phyloP scores from a whole-genome alignment of 1,140 invertebrate species.

The Drosophila repleta region DNA sequence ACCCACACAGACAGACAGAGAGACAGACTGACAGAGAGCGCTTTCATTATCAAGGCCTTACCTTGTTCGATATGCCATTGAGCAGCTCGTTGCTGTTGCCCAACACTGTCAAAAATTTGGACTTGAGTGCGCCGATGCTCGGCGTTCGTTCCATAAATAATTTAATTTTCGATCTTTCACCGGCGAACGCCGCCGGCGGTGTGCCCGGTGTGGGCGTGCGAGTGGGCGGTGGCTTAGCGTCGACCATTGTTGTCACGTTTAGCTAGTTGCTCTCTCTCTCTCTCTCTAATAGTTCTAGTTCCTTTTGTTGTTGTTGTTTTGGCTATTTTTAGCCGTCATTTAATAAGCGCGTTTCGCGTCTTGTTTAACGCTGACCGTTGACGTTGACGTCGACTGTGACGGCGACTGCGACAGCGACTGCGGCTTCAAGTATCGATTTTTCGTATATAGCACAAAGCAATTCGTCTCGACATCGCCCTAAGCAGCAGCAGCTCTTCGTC shows the following conservation, averaged over 20 bases:
- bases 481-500: constrained; percentile 10
- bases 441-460: constrained; percentile 32
- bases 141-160: constrained; percentile 84
- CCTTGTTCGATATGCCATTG: constrained; percentile 84
- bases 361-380: constrained; percentile 28
- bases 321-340: constrained; percentile 47
- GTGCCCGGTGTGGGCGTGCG: constrained; percentile 54
- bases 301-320: constrained; percentile 10
- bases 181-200: constrained; percentile 70
- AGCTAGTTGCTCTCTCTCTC: not conserved
- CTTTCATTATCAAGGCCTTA: constrained; percentile 73
- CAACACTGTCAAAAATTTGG: constrained; percentile 84
- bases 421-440: constrained; percentile 65
- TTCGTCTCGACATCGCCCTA: constrained; percentile 9
- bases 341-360: constrained; percentile 36
- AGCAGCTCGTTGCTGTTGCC: constrained; percentile 84
- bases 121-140: constrained; percentile 83
- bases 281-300: constrained; percentile 7
- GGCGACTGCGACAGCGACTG: constrained; percentile 11
- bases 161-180: constrained; percentile 83
- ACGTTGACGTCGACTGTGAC: constrained; percentile 5
- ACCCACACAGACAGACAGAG: constrained; percentile 16
- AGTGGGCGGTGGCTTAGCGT: constrained; percentile 62
- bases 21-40: constrained; percentile 11
- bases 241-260: constrained; percentile 49